These are phyloP conservation scores for Dendrolimus kikuchii DNA, from an alignment of 1,140 invertebrate genomes.

Conservation along the genomic window DNA sequence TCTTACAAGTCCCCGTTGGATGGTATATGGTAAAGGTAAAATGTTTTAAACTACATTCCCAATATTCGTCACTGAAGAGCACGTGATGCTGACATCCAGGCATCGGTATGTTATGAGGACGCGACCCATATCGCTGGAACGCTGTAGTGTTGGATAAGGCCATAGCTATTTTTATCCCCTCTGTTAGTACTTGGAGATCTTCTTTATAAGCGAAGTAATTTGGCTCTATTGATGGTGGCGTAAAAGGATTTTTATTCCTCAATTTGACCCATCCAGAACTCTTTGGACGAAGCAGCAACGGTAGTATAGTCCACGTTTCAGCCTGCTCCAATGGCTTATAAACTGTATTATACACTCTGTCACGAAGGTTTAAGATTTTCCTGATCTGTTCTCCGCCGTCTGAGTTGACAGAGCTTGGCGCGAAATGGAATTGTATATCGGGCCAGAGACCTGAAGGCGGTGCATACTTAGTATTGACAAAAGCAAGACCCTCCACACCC, in stretches of 20 bases:
- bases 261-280: constrained; percentile 88
- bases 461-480: constrained; percentile 88
- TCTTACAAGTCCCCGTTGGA: constrained; percentile 88
- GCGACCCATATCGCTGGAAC: constrained; percentile 85
- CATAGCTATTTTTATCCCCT: constrained; percentile 88
- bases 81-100: constrained; percentile 83
- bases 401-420: constrained; percentile 85
- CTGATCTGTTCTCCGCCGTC: constrained; percentile 84
- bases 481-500: constrained; percentile 87
- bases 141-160: constrained; percentile 84
- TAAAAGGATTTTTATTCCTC: constrained; percentile 83
- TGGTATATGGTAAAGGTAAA: constrained; percentile 92
- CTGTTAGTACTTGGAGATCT: constrained; percentile 82
- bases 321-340: constrained; percentile 85
- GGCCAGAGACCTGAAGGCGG: constrained; percentile 82
- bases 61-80: constrained; percentile 87
- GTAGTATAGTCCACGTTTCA: constrained; percentile 90
- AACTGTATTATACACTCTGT: constrained; percentile 87
- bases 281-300: constrained; percentile 84
- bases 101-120: constrained; percentile 83
- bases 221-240: constrained; percentile 90
- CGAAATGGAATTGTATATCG: constrained; percentile 90
- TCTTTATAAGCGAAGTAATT: constrained; percentile 90
- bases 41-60: constrained; percentile 86
- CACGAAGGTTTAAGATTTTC: constrained; percentile 82